phyloP scores from a whole-genome alignment of 2,113 vertebrate species.

The Eulemur macaco region DNA sequence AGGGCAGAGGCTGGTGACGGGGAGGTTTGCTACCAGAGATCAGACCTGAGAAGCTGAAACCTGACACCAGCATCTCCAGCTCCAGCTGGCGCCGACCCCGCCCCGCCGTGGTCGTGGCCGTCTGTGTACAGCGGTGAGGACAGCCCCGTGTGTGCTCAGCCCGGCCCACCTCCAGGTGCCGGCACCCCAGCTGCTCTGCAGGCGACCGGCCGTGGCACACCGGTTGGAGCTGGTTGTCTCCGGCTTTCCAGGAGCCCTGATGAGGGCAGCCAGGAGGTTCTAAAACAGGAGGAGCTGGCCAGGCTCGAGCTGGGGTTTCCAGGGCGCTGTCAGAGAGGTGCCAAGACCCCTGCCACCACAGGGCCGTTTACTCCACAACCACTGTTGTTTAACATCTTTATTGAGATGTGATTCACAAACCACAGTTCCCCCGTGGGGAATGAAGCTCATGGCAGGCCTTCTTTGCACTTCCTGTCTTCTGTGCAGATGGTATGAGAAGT shows the following conservation, averaged over 20 bases:
- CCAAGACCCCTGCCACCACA: not conserved
- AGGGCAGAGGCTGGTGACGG: not conserved
- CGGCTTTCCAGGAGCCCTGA: not conserved
- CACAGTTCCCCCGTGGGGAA: no score
- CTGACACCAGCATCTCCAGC: accelerated
- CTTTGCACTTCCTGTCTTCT: not conserved
- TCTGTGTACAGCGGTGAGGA: no score
- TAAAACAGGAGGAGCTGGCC: not conserved
- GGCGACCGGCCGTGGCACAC: not conserved
- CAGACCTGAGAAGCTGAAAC: not conserved
- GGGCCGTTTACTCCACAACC: not conserved
- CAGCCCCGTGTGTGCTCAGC: no score
- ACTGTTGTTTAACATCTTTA: not conserved
- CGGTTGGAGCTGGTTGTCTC: not conserved
- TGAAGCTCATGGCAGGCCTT: not conserved
- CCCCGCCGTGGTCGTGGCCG: not conserved
- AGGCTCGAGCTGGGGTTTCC: not conserved
- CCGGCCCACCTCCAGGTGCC: no score
- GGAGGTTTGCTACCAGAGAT: not conserved
- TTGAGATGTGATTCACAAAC: not conserved
- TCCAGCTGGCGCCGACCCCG: accelerated
- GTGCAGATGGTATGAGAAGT: not conserved
- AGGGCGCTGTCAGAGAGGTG: not conserved
- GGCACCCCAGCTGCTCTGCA: no score
- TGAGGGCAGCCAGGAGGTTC: not conserved